Percentiles rank a stretch among this genome's conserved stretches.
These are phyloP conservation scores for Aproaerema taeniolella DNA, from an alignment of 2,888 invertebrate species.

Conservation along the genomic window DNA sequence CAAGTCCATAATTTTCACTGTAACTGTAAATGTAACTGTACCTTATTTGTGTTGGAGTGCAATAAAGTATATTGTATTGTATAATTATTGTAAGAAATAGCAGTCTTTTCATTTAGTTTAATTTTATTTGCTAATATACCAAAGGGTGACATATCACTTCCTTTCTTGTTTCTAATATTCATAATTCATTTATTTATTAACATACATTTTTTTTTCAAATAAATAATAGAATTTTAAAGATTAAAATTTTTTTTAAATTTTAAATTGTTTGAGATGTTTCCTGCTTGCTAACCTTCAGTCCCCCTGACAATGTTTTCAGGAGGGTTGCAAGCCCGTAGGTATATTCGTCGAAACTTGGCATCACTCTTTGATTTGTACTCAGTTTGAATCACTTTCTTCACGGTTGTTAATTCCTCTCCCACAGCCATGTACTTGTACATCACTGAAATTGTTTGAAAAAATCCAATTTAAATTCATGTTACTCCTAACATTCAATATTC, in stretches of 20 bases:
- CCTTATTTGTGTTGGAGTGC: too few species aligned
- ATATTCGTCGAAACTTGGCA: constrained; percentile 80
- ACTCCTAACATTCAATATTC: neutral
- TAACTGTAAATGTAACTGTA: too few species aligned
- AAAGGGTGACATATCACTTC: too few species aligned
- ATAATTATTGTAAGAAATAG: too few species aligned
- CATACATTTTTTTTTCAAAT: neutral
- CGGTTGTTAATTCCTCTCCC: constrained; percentile 62
- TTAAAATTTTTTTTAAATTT: neutral
- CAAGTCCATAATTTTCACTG: too few species aligned
- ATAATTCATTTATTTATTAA: neutral
- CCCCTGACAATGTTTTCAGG: constrained; percentile 82
- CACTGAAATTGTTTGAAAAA: too few species aligned
- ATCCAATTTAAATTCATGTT: neutral
- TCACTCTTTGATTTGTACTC: constrained; percentile 76
- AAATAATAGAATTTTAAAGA: too few species aligned
- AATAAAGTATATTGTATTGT: too few species aligned
- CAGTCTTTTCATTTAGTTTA: too few species aligned
- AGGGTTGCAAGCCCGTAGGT: constrained; percentile 82
- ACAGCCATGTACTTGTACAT: constrained; percentile 89
- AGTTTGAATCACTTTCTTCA: constrained; percentile 59
- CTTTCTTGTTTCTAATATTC: neutral
- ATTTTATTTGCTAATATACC: too few species aligned
- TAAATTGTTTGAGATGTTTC: too few species aligned
- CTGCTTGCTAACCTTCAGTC: constrained; percentile 88